phyloP scores from a whole-genome alignment of 2,113 vertebrate species.

The Acrocephalus arundinaceus region DNA sequence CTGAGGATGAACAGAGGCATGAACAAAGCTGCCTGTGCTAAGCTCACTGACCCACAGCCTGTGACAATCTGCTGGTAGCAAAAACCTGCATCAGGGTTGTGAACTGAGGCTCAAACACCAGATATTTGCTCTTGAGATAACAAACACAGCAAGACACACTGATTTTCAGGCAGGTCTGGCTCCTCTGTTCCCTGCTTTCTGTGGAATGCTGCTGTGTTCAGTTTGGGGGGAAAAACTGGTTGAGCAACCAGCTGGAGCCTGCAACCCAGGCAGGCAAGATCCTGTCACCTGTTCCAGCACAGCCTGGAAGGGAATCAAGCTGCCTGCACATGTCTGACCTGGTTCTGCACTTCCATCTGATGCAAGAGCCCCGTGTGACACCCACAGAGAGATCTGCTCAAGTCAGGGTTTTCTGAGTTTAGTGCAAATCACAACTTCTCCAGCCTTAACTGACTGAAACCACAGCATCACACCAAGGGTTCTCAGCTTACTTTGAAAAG shows the following conservation, averaged over 20 bases:
- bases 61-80: neutral
- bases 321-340: neutral
- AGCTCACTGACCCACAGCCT: neutral
- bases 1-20: neutral
- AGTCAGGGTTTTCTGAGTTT: neutral
- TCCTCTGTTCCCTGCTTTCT: neutral
- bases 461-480: neutral
- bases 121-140: neutral
- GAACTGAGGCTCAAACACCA: neutral
- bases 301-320: neutral
- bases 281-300: conserved; percentile 25
- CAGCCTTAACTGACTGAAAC: neutral
- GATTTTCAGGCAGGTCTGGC: neutral
- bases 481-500: conserved; percentile 88
- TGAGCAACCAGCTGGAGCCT: neutral
- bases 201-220: conserved; percentile 18
- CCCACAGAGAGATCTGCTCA: neutral
- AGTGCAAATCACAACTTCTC: neutral
- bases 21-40: neutral
- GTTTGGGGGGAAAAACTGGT: conserved; percentile 50
- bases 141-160: neutral
- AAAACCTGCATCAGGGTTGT: neutral
- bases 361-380: neutral
- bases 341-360: neutral
- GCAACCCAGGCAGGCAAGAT: neutral